Conservation (phyloP, 2,888 invertebrate genomes). For the Lasioglossum oenotherae region DNA sequence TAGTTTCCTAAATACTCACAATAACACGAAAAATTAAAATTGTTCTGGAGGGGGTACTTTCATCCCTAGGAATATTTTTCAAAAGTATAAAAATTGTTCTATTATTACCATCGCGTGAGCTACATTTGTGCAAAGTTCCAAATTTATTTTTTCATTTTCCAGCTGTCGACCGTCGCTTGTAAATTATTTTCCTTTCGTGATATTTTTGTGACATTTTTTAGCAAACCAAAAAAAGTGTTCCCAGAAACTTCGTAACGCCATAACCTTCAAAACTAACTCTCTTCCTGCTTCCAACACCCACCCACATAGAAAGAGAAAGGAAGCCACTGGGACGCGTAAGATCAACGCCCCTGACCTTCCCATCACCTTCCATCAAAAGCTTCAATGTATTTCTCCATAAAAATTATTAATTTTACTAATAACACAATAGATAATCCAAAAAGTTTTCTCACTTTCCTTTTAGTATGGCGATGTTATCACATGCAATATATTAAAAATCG, state of each 20-base stretch:
- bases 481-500: no score
- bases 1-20: no score
- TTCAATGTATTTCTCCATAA: neutral
- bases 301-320: conserved; percentile 2
- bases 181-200: neutral
- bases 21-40: no score
- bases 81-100: no score
- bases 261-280: neutral
- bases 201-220: neutral
- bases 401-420: neutral
- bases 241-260: neutral
- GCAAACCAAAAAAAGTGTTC: neutral
- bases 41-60: no score
- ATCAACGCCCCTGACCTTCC: neutral
- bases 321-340: neutral
- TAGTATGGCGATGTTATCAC: no score
- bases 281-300: neutral
- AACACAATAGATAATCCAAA: no score
- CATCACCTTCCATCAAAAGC: neutral
- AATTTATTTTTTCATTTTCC: neutral
- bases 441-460: no score
- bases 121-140: neutral
- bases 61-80: no score
- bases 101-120: neutral
- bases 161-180: neutral